Evolutionary conservation across 2,888 invertebrate species (phyloP).

Genomic region (Lasius platythorax): DNA sequence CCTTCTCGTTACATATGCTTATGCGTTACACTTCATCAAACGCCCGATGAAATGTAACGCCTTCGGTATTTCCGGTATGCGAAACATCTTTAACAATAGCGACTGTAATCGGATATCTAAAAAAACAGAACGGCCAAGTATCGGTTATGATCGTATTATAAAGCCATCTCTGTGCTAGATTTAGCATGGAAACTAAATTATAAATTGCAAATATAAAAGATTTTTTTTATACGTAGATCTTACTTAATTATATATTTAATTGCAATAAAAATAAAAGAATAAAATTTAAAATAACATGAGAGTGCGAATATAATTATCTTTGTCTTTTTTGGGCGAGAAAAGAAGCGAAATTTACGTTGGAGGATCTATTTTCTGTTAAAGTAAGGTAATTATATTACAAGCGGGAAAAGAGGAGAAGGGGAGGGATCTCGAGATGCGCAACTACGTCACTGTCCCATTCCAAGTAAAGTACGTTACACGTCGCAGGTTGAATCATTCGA

Average conservation of each 20-base stretch:
- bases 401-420: background rate
- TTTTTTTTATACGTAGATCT: background rate
- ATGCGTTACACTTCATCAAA: constrained; percentile 17
- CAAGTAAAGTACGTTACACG: constrained; percentile 55
- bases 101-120: constrained; percentile 15
- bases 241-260: background rate
- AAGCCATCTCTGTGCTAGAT: background rate
- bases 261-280: background rate
- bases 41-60: constrained; percentile 43
- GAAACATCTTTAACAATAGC: constrained; percentile 14
- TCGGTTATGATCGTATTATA: background rate
- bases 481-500: constrained; percentile 62
- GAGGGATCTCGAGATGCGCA: background rate
- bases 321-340: background rate
- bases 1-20: background rate
- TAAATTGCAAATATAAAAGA: background rate
- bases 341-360: background rate
- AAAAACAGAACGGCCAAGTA: constrained; percentile 2
- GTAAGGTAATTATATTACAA: background rate
- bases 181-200: background rate
- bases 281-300: background rate
- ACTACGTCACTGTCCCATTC: constrained; percentile 48
- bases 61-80: constrained; percentile 4
- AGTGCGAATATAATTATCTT: background rate
- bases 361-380: background rate